Evolutionary conservation across 2,113 vertebrate species (phyloP).

Genomic region (Syrmaticus mikado): DNA sequence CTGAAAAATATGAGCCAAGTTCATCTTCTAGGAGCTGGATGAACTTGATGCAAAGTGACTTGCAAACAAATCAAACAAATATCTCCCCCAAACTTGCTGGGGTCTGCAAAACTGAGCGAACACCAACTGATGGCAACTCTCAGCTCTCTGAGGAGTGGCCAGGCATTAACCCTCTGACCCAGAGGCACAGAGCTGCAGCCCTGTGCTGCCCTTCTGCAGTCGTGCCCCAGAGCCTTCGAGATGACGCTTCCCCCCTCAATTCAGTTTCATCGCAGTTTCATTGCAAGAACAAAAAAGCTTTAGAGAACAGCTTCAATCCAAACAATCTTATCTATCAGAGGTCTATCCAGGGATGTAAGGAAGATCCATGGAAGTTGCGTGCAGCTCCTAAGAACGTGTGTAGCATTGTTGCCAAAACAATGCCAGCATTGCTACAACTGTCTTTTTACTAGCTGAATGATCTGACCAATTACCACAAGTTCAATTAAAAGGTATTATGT

Average conservation of each 20-base stretch:
- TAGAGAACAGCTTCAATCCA: not conserved
- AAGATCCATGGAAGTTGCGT: not conserved
- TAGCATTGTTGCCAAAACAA: not conserved
- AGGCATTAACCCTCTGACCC: accelerated
- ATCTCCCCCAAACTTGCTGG: not conserved
- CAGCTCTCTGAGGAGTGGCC: not conserved
- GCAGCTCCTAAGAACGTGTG: not conserved
- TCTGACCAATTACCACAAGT: not conserved
- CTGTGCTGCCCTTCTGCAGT: not conserved
- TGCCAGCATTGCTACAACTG: not conserved
- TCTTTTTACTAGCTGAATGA: not conserved
- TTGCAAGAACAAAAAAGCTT: not conserved
- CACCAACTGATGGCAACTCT: not conserved
- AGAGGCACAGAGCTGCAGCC: not conserved
- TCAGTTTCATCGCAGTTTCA: not conserved
- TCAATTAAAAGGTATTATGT: not conserved
- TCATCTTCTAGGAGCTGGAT: not conserved
- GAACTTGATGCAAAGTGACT: not conserved
- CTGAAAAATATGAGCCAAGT: not conserved
- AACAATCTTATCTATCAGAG: not conserved
- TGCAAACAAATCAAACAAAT: not conserved
- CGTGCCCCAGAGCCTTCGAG: not conserved
- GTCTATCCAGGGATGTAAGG: not conserved
- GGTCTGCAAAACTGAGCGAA: not conserved
- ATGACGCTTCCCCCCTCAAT: not conserved